These are phyloP conservation scores for Calephelis nemesis DNA, from an alignment of 1,140 invertebrate genomes.

Conservation along the genomic window DNA sequence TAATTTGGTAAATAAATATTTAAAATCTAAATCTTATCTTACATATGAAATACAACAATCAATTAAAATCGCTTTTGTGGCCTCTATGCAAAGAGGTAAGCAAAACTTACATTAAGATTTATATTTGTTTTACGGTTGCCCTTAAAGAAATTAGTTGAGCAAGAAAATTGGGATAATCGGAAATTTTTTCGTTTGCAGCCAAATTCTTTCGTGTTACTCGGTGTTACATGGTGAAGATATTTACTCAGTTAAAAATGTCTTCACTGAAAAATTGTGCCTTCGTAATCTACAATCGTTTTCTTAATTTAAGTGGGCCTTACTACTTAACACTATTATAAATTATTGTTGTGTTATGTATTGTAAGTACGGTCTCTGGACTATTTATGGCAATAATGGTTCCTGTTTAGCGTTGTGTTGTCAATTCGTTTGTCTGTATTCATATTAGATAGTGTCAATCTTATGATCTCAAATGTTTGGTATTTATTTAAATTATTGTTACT, in stretches of 20 bases:
- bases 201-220: background rate
- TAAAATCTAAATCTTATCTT: no score
- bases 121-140: no score
- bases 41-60: no score
- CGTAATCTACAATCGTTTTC: constrained; percentile 17
- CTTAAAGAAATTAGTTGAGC: no score
- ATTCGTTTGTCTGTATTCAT: constrained; percentile 17
- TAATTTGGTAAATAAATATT: no score
- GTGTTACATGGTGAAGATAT: background rate
- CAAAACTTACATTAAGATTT: no score
- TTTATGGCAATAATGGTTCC: constrained; percentile 21
- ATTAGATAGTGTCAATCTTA: constrained; percentile 18
- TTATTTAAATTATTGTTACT: constrained; percentile 19
- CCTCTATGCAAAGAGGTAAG: no score
- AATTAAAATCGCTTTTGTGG: no score
- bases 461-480: constrained; percentile 23
- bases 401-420: constrained; percentile 21
- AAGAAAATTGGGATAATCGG: no score
- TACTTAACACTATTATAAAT: constrained; percentile 10
- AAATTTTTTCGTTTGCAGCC: background rate
- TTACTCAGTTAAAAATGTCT: constrained; percentile 13
- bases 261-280: constrained; percentile 21
- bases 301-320: constrained; percentile 20
- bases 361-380: constrained; percentile 15
- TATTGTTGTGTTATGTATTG: constrained; percentile 13